Base-by-base conservation (phyloP, 2,888 invertebrate genomes). In the Zaprionus obscuricornis region DNA sequence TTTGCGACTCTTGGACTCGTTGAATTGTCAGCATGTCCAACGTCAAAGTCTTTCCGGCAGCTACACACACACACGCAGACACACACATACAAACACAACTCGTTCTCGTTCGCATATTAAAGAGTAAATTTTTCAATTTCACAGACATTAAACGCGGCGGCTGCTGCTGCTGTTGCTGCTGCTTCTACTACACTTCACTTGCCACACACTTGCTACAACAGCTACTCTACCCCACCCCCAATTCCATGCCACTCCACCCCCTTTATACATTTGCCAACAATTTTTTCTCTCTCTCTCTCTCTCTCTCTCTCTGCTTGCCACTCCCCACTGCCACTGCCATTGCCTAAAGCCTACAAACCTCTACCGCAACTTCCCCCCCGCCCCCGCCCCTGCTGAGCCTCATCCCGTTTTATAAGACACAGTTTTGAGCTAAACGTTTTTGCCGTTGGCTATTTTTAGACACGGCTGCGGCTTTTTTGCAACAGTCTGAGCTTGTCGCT, bases 61-160 rank as follows among this genome's bases (percentile, higher is more conserved):
- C 63, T 56, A 31, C n/a, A n/a, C n/a, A n/a, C n/a, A n/a, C n/a
- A n/a, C n/a, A n/a, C n/a, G n/a, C 39, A 24, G 27, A 10, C 50
- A 7, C n/a, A 10, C 33, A 18, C 40, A 26, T 39, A 65, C 59
- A n/a, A 7, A 18, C 20, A 11, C 54, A 50, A 54, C 66, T 36
- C 72, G 72, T 71, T 68, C 71, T 57, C 76, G 74, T 85, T 79
- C 83, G 78, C 78, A 79, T 79, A 79, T 79, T 79, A 79, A 79
- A 85, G 85, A 79, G 84, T 83, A 85, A 69, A 81, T 81, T 85
- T 81, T 81, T 83, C 81, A 82, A 82, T 82, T 82, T 82, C 86
- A 85, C 86, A 86, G 85, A 84, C 81, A 82, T 82, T 86, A 82
- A 85, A 84, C 81, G 79, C 81, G 77, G 60, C 84, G 55, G 76